Conservation (phyloP, 2,797 vertebrate species). For the Luscinia megarhynchos region DNA sequence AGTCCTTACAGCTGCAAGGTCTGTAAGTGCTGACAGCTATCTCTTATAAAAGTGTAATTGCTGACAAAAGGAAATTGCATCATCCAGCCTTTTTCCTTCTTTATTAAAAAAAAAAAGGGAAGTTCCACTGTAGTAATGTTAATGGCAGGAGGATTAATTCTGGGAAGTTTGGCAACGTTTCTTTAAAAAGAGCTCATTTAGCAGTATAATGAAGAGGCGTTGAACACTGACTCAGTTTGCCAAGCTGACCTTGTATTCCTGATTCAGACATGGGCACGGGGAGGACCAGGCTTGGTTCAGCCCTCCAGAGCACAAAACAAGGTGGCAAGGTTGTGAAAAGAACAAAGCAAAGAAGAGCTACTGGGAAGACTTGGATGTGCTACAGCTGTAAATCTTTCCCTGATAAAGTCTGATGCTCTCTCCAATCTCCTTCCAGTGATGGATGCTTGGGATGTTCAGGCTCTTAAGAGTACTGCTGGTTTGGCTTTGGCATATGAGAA, state of each 20-base stretch:
- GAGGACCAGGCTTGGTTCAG: neutral
- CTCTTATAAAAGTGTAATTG: neutral
- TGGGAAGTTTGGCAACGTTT: neutral
- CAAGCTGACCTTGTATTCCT: neutral
- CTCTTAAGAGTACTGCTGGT: neutral
- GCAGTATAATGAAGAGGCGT: neutral
- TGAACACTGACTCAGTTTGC: neutral
- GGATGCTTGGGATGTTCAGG: neutral
- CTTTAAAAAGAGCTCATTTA: slow-evolving; percentile 6
- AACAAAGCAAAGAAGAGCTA: neutral
- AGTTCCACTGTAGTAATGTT: neutral
- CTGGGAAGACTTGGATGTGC: accelerated
- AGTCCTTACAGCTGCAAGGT: neutral
- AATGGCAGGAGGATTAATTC: neutral
- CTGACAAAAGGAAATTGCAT: slow-evolving; percentile 26
- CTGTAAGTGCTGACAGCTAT: neutral
- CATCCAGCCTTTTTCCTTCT: neutral
- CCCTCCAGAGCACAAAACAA: neutral
- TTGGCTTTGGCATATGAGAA: neutral
- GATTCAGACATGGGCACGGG: neutral
- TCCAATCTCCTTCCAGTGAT: neutral
- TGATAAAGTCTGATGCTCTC: neutral
- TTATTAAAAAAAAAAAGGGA: neutral
- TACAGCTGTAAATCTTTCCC: neutral
- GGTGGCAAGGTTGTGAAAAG: neutral